Base-by-base conservation (phyloP, 2,888 invertebrate genomes). In the Barypeithes pellucidus region DNA sequence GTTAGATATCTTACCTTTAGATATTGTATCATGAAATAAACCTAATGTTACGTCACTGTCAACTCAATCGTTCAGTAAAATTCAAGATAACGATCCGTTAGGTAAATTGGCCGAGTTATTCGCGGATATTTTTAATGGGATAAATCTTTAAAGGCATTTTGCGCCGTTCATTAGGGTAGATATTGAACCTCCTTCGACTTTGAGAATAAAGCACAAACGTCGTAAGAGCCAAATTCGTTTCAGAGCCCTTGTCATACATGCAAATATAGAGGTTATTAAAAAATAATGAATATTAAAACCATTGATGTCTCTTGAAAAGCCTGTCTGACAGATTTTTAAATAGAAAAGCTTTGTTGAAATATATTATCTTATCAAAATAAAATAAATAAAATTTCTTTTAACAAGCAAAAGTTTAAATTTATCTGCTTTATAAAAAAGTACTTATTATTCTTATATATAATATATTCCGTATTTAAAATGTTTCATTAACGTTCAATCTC, bases 201-300 rank as follows among this genome's bases (percentile, higher is more conserved):
- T 36, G 43, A 43, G 45, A 57, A 57, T 45, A 57, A 67, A 67
- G 57, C 33, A 33, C 24, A 67, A 39, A 67, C 59, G 67, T 14
- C 45, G 11, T 36, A 47, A 33, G 36, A 52, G 52, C 24, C 54
- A 57, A 57, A 57, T 57, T 57, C 16, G 54, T 57, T 57, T 11
- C 7, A 57, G 18, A 7, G 33, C 79, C 79, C 67, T 79, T 80
- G 81, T 82, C 81, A 83, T 82, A 84, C 82, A 83, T 84, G 83
- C 81, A 81, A 83, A 84, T 82, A 76, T 82, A 76, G 80, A 81
- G 82, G 81, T 81, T 80, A 79, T 84, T 82, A 80, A 80, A 79
- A 84, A 83, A 84, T 85, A 84, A 85, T 84, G 84, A 85, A 84
- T 84, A 81, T 80, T 85, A 84, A 85, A 84, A 84, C 84, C 84